Evolutionary conservation across 2,888 invertebrate species (phyloP), one percentile per base, ranked within the genome.

Genomic region (Papilio demoleus): DNA sequence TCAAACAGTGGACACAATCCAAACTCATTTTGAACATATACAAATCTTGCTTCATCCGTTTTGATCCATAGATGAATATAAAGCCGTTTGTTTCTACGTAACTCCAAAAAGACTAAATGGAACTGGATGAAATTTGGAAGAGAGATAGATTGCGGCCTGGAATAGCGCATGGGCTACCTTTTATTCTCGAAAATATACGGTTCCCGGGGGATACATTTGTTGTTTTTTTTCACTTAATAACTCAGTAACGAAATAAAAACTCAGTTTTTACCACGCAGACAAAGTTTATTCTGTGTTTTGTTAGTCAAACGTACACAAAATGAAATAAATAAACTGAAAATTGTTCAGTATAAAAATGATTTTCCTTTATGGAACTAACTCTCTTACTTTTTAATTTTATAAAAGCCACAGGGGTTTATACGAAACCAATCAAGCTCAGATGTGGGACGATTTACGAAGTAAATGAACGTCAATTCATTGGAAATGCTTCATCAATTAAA

Each of bases 1-100:
- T 58, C 9, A 42, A 31, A 14, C 22, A 1, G 58, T 19, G 4
- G 38, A 27, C 6, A 66, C 60, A 60, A 50, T 60, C 50, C 27
- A 24, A 12, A 38, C 19, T 12, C 58, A 40, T 61, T 53, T 19
- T 4, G 11, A 12, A n/a, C n/a, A 47, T n/a, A n/a, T 56, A 19
- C 14, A 14, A 14, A 6, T 11, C 4, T 22, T 9, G 22, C 4
- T 47, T n/a, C n/a, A 47, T 11, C 11, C 19, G 19, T 47, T 22
- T 47, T 47, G 9, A 19, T 47, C 17, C 8, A 8, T 47, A 11
- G 9, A 11, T 19, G 11, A 45, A 9, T 14, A 19, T 3, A 47
- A 19, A 3, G 11, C 19, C 11, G 19, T 19, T 19, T 22, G 11
- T 47, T 22, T 1, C 31, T 6, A 31, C 31, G 31, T 31, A 47